phyloP scores from a whole-genome alignment of 2,797 vertebrate species.

The Enteromius mattozi region DNA sequence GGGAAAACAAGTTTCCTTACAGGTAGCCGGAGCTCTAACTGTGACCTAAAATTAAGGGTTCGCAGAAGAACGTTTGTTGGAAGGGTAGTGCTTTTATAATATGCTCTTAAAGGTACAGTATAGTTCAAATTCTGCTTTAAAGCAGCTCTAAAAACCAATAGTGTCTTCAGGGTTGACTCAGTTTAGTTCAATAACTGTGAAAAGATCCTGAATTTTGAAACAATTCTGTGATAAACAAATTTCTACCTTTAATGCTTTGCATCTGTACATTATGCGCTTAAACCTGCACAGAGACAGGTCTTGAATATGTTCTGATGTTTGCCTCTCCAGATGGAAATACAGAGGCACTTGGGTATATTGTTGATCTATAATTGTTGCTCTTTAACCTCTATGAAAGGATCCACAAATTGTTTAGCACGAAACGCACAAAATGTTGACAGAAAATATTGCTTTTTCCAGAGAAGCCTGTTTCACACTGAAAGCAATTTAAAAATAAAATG shows the following conservation, averaged over 20 bases:
- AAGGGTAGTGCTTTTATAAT: neutral
- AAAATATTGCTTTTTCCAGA: conserved; percentile 18
- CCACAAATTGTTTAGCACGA: neutral
- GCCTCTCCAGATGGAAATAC: conserved; percentile 25
- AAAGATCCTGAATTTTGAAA: neutral
- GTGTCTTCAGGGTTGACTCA: neutral
- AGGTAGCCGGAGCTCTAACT: conserved; percentile 21
- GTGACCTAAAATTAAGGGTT: conserved; percentile 36
- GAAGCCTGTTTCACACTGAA: conserved; percentile 5
- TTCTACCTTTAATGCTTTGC: neutral
- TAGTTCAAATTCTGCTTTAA: neutral
- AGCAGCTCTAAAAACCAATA: neutral
- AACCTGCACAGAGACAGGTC: conserved; percentile 10
- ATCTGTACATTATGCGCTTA: conserved; percentile 1
- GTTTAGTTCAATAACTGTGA: neutral
- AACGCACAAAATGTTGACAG: neutral
- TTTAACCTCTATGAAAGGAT: conserved; percentile 33
- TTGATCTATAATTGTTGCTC: conserved; percentile 32
- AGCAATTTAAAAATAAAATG: conserved; percentile 14
- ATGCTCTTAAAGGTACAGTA: neutral
- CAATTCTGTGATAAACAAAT: neutral
- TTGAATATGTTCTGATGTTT: conserved; percentile 36
- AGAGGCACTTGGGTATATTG: neutral
- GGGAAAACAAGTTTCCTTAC: conserved; percentile 27
- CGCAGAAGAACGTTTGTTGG: neutral